Evolutionary conservation across 1,140 invertebrate species (phyloP).

Genomic region (Mercenaria mercenaria): DNA sequence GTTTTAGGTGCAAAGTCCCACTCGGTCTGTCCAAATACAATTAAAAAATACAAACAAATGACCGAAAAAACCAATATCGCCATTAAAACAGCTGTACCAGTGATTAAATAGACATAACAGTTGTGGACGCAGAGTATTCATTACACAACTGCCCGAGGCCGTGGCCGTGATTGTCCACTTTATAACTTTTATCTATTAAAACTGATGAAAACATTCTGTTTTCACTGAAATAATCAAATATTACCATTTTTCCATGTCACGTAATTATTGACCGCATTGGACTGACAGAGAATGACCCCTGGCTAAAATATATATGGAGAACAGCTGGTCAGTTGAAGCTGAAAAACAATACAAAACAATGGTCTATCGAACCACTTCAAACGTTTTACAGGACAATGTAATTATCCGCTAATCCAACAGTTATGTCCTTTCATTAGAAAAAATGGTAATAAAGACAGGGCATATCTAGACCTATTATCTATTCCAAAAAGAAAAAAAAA

Average conservation of each 20-base stretch:
- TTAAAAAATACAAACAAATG: slow-evolving; percentile 53
- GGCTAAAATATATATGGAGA: slow-evolving; percentile 22
- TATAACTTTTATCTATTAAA: slow-evolving; percentile 49
- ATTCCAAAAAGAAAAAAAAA: too few relatives aligned
- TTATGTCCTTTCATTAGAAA: too few relatives aligned
- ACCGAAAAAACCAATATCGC: slow-evolving; percentile 20
- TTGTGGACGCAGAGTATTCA: slow-evolving; percentile 9
- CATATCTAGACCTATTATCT: too few relatives aligned
- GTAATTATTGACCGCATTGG: background rate
- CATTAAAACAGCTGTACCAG: slow-evolving; percentile 42
- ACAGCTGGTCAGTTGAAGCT: slow-evolving; percentile 6
- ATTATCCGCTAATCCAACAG: background rate
- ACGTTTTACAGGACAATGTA: background rate
- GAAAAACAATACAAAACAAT: slow-evolving; percentile 7
- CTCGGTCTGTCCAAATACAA: slow-evolving; percentile 29
- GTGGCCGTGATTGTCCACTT: slow-evolving; percentile 6
- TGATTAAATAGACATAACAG: slow-evolving; percentile 51
- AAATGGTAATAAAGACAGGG: too few relatives aligned
- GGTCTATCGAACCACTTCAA: background rate
- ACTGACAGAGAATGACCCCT: background rate
- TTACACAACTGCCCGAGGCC: slow-evolving; percentile 24
- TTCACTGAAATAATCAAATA: slow-evolving; percentile 29
- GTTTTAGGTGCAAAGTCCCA: slow-evolving; percentile 15
- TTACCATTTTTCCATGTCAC: slow-evolving; percentile 16
- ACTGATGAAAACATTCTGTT: slow-evolving; percentile 38